phyloP scores from a whole-genome alignment of 2,888 invertebrate species.

The Pseudanteris insignis region DNA sequence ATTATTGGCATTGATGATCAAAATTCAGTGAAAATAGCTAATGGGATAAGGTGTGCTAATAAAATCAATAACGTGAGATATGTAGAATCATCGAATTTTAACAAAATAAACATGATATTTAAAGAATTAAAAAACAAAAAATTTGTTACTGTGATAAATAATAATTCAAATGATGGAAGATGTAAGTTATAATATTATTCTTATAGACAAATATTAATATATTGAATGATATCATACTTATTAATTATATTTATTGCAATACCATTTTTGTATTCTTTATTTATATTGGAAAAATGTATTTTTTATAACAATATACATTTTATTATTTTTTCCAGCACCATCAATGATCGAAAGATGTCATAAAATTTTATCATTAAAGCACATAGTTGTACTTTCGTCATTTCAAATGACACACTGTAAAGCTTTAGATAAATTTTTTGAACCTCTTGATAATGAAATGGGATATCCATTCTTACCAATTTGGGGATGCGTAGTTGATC shows the following conservation, averaged over 20 bases:
- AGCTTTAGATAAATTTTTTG: slow-evolving; percentile 11
- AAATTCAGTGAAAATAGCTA: slow-evolving; percentile 1
- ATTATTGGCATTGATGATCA: slow-evolving; percentile 5
- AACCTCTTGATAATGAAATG: slow-evolving; percentile 5
- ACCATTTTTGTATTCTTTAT: no score
- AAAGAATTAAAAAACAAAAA: slow-evolving; percentile 2
- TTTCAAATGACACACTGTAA: slow-evolving; percentile 13
- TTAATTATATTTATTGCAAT: no score
- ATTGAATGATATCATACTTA: no score
- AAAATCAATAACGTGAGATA: slow-evolving; percentile 8
- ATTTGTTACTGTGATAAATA: slow-evolving; percentile 13
- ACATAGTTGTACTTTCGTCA: slow-evolving; percentile 12
- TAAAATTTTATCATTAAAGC: slow-evolving; percentile 8
- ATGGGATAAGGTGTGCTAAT: background rate
- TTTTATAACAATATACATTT: background rate
- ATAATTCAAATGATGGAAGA: slow-evolving; percentile 17
- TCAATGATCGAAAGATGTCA: slow-evolving; percentile 8
- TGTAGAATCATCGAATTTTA: background rate
- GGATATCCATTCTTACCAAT: slow-evolving; percentile 25
- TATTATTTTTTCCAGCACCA: slow-evolving; percentile 12
- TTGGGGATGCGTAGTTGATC: slow-evolving; percentile 27
- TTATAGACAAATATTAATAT: no score
- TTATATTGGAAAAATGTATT: no score
- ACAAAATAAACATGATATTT: slow-evolving; percentile 5
- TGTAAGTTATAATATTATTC: no score